Conservation (phyloP, 1,140 invertebrate genomes). For the Drosophila tsacasi region DNA sequence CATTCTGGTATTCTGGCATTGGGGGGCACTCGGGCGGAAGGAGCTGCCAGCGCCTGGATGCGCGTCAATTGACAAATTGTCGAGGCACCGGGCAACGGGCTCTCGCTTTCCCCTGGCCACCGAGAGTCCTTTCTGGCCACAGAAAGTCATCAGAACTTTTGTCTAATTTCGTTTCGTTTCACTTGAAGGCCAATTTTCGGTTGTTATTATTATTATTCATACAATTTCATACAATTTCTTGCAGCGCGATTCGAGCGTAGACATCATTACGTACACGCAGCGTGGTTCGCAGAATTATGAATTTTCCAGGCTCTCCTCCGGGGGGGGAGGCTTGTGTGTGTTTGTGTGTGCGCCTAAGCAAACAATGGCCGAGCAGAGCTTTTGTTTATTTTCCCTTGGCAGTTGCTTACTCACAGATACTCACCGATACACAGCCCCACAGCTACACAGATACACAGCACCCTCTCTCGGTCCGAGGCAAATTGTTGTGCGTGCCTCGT, state of each 20-base stretch:
- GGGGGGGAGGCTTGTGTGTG: neutral
- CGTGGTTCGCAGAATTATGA: slow-evolving; percentile 61
- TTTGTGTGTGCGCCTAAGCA: slow-evolving; percentile 43
- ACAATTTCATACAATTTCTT: slow-evolving; percentile 24
- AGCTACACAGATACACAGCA: neutral
- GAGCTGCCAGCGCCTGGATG: slow-evolving; percentile 72
- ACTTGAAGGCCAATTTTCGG: slow-evolving; percentile 70
- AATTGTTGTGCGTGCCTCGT: slow-evolving; percentile 41
- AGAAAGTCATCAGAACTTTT: slow-evolving; percentile 66
- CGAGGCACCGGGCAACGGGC: slow-evolving; percentile 12
- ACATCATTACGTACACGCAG: slow-evolving; percentile 52
- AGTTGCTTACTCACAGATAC: slow-evolving; percentile 10
- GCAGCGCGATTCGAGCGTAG: slow-evolving; percentile 37
- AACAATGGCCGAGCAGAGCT: slow-evolving; percentile 71
- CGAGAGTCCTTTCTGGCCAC: neutral
- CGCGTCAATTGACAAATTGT: slow-evolving; percentile 80
- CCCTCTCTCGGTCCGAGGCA: neutral
- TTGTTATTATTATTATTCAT: slow-evolving; percentile 65
- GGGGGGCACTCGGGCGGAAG: slow-evolving; percentile 71
- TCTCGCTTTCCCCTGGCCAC: too few species aligned
- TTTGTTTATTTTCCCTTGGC: slow-evolving; percentile 65
- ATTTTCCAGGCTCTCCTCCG: slow-evolving; percentile 36
- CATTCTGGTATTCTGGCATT: slow-evolving; percentile 40
- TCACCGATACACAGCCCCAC: neutral
- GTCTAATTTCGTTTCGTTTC: slow-evolving; percentile 79